Evolutionary conservation across 1,140 invertebrate species (phyloP).

Genomic region (Drosophila sproati): DNA sequence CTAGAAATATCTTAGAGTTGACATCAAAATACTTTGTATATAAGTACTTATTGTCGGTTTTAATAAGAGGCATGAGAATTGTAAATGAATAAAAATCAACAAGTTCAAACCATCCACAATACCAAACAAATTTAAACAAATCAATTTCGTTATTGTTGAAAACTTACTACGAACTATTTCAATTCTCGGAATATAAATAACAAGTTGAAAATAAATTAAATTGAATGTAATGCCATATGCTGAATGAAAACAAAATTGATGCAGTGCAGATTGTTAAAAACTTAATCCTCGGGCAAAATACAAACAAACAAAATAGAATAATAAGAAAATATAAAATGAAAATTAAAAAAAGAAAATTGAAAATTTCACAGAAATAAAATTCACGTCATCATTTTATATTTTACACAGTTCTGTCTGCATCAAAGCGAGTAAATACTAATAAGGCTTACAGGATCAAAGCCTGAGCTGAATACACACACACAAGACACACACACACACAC

Average conservation of each 20-base stretch:
- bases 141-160: not conserved
- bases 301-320: not conserved
- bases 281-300: constrained; percentile 13
- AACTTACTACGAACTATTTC: not conserved
- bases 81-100: no score
- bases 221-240: constrained; percentile 2
- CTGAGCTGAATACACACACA: constrained; percentile 3
- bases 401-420: constrained; percentile 13
- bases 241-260: constrained; percentile 3
- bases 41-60: no score
- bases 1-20: not conserved
- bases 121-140: no score
- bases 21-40: no score
- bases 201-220: not conserved
- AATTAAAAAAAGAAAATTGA: constrained; percentile 7
- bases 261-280: constrained; percentile 1
- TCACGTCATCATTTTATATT: constrained; percentile 30
- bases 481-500: not conserved
- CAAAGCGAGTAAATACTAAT: constrained; percentile 48
- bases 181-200: not conserved
- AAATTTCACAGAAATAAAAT: constrained; percentile 26
- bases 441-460: constrained; percentile 46
- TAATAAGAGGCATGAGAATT: not conserved
- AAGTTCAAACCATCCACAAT: not conserved
- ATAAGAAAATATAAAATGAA: constrained; percentile 13